A percentile compares a stretch with the other conserved stretches of the same genome.
Conservation (phyloP, 1,140 invertebrate genomes). For the Euura lappo region DNA sequence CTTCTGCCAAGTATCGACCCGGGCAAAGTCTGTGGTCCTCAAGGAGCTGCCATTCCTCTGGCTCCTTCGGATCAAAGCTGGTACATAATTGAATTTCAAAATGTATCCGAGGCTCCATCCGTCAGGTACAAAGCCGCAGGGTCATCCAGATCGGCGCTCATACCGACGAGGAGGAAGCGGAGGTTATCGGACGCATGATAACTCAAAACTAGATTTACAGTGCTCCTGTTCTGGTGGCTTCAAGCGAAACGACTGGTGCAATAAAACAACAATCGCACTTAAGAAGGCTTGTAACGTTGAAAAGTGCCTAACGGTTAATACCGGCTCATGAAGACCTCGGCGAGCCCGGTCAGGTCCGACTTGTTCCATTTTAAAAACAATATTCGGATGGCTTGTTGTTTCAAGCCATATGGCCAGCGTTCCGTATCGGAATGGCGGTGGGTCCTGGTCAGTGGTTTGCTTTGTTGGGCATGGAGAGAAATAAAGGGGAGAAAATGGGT, state of each 20-base stretch:
- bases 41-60: not conserved
- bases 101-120: not conserved
- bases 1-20: not conserved
- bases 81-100: not conserved
- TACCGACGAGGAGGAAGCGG: not conserved
- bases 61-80: not conserved
- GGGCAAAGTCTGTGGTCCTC: not conserved
- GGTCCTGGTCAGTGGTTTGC: too few species aligned
- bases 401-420: conserved; percentile 3
- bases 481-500: too few species aligned
- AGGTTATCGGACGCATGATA: not conserved
- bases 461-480: too few species aligned
- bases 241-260: not conserved
- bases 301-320: not conserved
- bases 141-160: not conserved
- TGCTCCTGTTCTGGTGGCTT: not conserved
- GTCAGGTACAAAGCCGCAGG: not conserved
- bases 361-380: conserved; percentile 2
- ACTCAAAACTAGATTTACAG: too few species aligned
- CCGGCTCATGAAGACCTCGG: not conserved
- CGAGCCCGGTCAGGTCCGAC: not conserved
- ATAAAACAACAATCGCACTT: not conserved
- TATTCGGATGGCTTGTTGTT: not conserved
- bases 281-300: not conserved
- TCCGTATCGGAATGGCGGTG: not conserved